phyloP scores from a whole-genome alignment of 2,888 invertebrate genomes.

The Oxytorus armatus region DNA sequence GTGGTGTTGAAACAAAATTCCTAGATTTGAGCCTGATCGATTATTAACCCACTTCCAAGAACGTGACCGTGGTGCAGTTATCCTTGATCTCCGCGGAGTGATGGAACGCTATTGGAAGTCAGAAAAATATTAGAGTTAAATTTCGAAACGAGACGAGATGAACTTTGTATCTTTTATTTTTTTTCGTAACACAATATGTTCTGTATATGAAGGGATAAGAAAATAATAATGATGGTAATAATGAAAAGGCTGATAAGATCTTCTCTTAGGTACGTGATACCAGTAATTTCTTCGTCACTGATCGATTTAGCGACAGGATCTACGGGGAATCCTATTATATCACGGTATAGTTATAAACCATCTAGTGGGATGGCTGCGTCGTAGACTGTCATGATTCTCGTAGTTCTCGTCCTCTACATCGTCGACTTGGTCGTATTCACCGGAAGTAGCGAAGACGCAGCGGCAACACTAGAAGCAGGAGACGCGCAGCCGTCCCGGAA shows the following conservation, averaged over 20 bases:
- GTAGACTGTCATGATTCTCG: conserved; percentile 22
- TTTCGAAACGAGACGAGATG: not conserved
- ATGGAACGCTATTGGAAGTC: too few relatives aligned
- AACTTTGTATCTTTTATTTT: not conserved
- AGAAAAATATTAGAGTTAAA: too few relatives aligned
- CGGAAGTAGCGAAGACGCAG: conserved; percentile 62
- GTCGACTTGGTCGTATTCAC: conserved; percentile 49
- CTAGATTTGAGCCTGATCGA: too few relatives aligned
- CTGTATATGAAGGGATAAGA: conserved; percentile 3
- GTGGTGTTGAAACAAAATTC: too few relatives aligned
- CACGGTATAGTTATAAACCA: conserved; percentile 45
- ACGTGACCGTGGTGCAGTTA: too few relatives aligned
- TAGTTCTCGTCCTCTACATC: conserved; percentile 14
- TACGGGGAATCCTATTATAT: conserved; percentile 53
- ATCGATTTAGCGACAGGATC: conserved; percentile 59
- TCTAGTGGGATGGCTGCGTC: conserved; percentile 10
- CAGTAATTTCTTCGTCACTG: conserved; percentile 55
- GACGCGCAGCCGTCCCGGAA: conserved; percentile 60
- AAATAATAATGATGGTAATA: not conserved
- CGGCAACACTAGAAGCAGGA: conserved; percentile 51
- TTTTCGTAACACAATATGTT: not conserved
- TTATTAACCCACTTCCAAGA: too few relatives aligned
- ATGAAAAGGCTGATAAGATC: conserved; percentile 5
- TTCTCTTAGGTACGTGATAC: conserved; percentile 37
- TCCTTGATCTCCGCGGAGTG: too few relatives aligned